Conservation (phyloP, 2,113 vertebrate species). For the Nestor notabilis region DNA sequence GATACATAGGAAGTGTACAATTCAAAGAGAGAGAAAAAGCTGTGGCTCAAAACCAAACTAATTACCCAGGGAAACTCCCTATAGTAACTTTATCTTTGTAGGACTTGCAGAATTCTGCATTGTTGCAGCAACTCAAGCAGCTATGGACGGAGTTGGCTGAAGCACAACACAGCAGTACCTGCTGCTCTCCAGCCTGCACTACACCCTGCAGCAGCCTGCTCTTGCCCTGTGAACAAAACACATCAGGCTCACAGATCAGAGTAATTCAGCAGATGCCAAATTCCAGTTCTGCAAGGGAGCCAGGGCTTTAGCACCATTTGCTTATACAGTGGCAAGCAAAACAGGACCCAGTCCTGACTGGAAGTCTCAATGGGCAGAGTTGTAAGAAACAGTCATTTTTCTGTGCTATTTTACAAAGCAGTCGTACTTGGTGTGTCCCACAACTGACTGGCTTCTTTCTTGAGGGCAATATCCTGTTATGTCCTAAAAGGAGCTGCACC, state of each 20-base stretch:
- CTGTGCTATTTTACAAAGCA: not conserved
- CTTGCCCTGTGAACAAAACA: not conserved
- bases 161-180: not conserved
- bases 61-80: not conserved
- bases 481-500: not conserved
- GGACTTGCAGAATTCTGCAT: not conserved
- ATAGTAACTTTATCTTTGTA: not conserved
- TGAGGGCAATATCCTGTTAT: not conserved
- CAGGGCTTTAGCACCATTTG: not conserved
- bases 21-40: not conserved
- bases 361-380: not conserved
- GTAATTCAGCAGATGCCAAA: not conserved
- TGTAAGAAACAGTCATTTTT: rapidly evolving
- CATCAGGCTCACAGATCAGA: not conserved
- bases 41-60: not conserved
- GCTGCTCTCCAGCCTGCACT: not conserved
- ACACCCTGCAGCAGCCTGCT: not conserved
- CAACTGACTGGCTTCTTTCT: not conserved
- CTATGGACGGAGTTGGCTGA: not conserved
- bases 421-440: not conserved
- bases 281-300: not conserved
- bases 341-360: not conserved
- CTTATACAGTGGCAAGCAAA: not conserved
- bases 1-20: not conserved
- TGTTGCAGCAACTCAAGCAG: not conserved